A percentile compares a stretch with the other conserved stretches of the same genome.
phyloP scores from a whole-genome alignment of 2,113 vertebrate species.

The Lycaon pictus region DNA sequence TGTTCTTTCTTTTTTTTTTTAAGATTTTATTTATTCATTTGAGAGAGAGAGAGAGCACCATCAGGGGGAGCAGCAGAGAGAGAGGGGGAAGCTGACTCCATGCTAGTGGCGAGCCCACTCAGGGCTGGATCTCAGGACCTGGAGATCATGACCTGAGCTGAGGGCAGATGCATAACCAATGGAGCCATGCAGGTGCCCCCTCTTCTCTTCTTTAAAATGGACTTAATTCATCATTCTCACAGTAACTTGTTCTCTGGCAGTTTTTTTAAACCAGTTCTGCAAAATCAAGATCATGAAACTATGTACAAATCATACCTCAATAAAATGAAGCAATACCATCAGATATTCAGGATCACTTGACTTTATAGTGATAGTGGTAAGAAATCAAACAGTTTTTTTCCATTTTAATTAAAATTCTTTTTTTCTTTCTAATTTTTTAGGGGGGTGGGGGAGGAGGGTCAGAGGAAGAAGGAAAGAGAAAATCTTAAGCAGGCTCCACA shows the following conservation, averaged over 20 bases:
- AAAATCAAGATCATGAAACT: neutral
- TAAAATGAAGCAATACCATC: neutral
- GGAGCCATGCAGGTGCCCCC: neutral
- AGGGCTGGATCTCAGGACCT: neutral
- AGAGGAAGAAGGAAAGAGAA: too few species aligned
- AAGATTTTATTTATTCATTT: neutral
- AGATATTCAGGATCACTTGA: neutral
- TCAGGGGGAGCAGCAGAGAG: neutral
- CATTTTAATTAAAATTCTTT: constrained; percentile 17
- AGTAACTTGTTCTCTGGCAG: neutral
- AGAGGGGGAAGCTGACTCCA: neutral
- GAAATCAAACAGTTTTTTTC: neutral
- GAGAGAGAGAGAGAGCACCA: neutral
- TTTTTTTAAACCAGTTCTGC: neutral
- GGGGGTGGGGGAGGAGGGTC: too few species aligned
- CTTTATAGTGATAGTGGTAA: neutral
- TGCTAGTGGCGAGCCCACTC: neutral
- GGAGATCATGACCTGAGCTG: neutral
- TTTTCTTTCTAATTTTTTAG: too few species aligned
- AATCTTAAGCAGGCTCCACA: too few species aligned
- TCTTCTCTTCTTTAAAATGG: neutral
- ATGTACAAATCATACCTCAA: neutral
- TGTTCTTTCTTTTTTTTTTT: neutral
- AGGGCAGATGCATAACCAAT: neutral
- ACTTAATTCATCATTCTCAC: neutral